These are phyloP conservation scores for Grammomys dolichurus DNA, from an alignment of 2,113 vertebrate species.

Conservation along the genomic window DNA sequence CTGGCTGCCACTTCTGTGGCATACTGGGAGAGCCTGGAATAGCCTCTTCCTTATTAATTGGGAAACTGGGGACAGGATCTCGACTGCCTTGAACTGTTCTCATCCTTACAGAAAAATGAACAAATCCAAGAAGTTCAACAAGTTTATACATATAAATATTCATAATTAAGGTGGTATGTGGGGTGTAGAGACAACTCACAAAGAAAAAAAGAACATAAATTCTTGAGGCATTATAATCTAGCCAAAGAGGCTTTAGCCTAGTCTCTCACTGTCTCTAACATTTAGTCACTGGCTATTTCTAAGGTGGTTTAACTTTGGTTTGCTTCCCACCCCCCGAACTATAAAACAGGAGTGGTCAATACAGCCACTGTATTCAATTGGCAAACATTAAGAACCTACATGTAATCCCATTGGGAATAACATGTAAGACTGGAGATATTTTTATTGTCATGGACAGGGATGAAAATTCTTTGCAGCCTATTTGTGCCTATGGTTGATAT, in stretches of 20 bases:
- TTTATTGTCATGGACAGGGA: not conserved
- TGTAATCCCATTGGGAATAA: not conserved
- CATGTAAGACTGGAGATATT: not conserved
- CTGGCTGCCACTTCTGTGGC: not conserved
- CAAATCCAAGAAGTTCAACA: not conserved
- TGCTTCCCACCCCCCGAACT: not conserved
- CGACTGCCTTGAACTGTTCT: not conserved
- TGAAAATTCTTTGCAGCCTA: not conserved
- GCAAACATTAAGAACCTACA: not conserved
- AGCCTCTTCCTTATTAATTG: not conserved
- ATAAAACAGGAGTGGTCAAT: not conserved
- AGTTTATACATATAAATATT: not conserved
- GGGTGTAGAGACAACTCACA: not conserved
- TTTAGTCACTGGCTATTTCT: not conserved
- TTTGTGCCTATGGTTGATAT: not conserved
- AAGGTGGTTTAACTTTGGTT: not conserved
- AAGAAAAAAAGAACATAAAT: not conserved
- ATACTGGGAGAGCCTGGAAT: not conserved
- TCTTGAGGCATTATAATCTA: not conserved
- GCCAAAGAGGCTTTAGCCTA: not conserved
- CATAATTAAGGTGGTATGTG: not conserved
- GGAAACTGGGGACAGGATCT: not conserved
- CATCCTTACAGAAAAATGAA: not conserved
- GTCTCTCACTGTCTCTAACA: not conserved
- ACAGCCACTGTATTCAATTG: not conserved